Evolutionary conservation across 2,797 vertebrate species (phyloP).

Genomic region (Eptatretus atami): DNA sequence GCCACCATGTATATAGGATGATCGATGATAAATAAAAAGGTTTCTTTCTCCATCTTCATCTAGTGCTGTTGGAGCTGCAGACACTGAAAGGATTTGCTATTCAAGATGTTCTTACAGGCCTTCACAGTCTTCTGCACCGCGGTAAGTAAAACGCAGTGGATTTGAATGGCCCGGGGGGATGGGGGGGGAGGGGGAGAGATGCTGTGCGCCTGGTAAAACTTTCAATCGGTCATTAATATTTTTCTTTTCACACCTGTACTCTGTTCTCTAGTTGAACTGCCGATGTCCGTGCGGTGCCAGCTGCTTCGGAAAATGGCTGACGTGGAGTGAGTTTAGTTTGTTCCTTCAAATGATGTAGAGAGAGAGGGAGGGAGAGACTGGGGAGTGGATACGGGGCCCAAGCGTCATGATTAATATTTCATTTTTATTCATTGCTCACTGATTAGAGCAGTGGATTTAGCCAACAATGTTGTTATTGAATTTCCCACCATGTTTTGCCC

Average conservation of each 20-base stretch:
- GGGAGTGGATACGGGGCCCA: no score
- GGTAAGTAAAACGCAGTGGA: conserved; percentile 17
- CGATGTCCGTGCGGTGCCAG: conserved; percentile 36
- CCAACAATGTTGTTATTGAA: no score
- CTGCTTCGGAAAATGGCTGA: conserved; percentile 69
- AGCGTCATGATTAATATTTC: no score
- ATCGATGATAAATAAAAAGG: no score
- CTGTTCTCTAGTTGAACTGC: conserved; percentile 40
- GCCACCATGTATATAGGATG: no score
- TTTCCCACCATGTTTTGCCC: no score
- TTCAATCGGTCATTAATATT: background rate
- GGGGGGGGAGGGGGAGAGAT: no score
- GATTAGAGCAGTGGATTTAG: no score
- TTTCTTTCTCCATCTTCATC: background rate
- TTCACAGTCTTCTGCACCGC: conserved; percentile 66
- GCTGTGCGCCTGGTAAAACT: background rate
- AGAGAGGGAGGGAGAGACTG: background rate
- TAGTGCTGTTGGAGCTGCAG: conserved; percentile 57
- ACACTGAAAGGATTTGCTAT: conserved; percentile 66
- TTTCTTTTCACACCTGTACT: conserved; percentile 6
- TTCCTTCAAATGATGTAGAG: background rate
- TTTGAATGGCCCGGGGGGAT: no score
- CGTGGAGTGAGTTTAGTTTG: conserved; percentile 36
- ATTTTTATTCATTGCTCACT: no score
- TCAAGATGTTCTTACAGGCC: conserved; percentile 64